These are phyloP conservation scores for Digitonthophagus gazella DNA, from an alignment of 2,888 invertebrate species.

Conservation along the genomic window DNA sequence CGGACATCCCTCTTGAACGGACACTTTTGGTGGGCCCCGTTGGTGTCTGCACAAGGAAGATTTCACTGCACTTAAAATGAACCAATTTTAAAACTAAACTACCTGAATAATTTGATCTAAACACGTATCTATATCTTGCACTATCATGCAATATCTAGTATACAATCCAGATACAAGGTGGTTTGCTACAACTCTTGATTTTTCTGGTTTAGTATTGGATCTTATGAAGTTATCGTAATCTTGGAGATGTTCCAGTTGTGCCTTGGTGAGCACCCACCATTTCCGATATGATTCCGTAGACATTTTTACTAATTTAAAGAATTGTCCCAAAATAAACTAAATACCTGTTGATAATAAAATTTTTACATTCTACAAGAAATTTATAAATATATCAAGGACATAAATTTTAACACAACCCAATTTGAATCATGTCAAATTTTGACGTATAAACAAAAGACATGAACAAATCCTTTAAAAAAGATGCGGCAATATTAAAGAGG, in stretches of 20 bases:
- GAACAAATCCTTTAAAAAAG: too few species aligned
- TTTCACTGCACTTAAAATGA: too few species aligned
- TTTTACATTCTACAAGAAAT: not conserved
- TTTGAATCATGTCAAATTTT: not conserved
- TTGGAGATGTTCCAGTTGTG: conserved; percentile 48
- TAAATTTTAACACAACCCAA: too few species aligned
- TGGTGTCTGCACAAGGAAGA: too few species aligned
- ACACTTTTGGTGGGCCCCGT: too few species aligned
- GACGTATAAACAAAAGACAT: too few species aligned
- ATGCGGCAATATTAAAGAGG: too few species aligned
- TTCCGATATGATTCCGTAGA: conserved; percentile 53
- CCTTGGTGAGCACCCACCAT: conserved; percentile 54
- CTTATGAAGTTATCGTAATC: conserved; percentile 46
- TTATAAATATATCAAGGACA: too few species aligned
- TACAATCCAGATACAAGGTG: conserved; percentile 56
- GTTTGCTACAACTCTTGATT: conserved; percentile 54
- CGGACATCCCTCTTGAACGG: too few species aligned
- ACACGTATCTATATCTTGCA: conserved; percentile 59
- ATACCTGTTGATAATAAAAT: too few species aligned
- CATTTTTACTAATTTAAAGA: too few species aligned
- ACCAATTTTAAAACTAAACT: not conserved
- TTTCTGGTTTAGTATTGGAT: conserved; percentile 38
- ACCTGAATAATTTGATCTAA: conserved; percentile 61
- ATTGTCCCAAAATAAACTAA: too few species aligned
- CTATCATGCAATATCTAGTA: conserved; percentile 55